phyloP scores from a whole-genome alignment of 2,888 invertebrate species.

The Taenaris catops region DNA sequence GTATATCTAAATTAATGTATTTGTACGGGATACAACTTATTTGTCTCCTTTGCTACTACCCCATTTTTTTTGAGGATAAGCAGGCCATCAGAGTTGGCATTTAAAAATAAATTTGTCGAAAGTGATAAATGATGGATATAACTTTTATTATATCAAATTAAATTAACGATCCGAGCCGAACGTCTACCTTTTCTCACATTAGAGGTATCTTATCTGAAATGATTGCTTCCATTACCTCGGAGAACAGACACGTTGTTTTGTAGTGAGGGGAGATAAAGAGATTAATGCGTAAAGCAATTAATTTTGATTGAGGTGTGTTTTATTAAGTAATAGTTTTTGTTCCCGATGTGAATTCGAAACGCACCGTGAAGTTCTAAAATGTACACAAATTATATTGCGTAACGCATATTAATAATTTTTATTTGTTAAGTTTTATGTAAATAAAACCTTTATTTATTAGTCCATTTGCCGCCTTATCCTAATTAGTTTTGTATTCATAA shows the following conservation, averaged over 20 bases:
- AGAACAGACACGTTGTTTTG: constrained; percentile 70
- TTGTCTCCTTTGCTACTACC: too few relatives aligned
- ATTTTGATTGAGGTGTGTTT: constrained; percentile 78
- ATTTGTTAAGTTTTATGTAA: constrained; percentile 10
- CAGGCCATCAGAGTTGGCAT: constrained; percentile 66
- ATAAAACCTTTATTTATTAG: constrained; percentile 1
- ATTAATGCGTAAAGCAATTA: constrained; percentile 79
- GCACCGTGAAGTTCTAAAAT: constrained; percentile 48
- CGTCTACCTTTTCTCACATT: constrained; percentile 78
- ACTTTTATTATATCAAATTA: constrained; percentile 79
- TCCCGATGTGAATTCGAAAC: constrained; percentile 62
- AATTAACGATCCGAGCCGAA: constrained; percentile 71
- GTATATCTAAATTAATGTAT: too few relatives aligned
- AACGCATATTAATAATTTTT: constrained; percentile 16
- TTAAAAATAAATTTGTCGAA: constrained; percentile 79
- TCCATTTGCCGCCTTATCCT: too few relatives aligned
- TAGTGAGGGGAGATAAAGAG: constrained; percentile 70
- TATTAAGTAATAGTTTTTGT: constrained; percentile 76
- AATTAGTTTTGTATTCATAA: too few relatives aligned
- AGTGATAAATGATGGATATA: constrained; percentile 78
- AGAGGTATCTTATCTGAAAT: constrained; percentile 76
- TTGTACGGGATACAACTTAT: too few relatives aligned
- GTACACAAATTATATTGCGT: constrained; percentile 31
- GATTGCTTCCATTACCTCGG: constrained; percentile 77
- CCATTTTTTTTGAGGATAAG: constrained; percentile 61